Evolutionary conservation across 2,888 invertebrate genomes (phyloP), one percentile per base, ranked within the genome.

Genomic region (Melieria omissa): DNA sequence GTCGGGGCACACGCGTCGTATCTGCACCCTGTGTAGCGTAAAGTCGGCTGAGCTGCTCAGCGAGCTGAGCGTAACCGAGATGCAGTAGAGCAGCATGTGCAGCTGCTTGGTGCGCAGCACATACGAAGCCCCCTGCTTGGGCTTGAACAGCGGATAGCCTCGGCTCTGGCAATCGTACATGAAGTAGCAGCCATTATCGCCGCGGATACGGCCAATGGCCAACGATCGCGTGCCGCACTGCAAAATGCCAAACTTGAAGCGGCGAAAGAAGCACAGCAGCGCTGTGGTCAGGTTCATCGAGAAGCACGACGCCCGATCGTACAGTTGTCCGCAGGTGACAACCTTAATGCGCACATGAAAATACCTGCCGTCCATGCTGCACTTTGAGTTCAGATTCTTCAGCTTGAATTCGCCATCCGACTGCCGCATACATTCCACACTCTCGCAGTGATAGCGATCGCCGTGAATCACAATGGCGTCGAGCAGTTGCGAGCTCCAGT

Each of bases 121-220:
- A 78, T 92, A 92, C 0, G 91, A 88, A 8, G 88, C 86, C 4
- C 90, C 90, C 78, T 89, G 88, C 6, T 89, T 88, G 0, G 90
- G 89, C 46, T 88, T 85, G 80, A 91, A 92, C 78, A 92, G 82
- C 0, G 92, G 92, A 4, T 88, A 84, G 6, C 92, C 92, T 76
- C 88, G 86, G 73, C 89, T 89, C 83, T 91, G 91, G 76, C 91
- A 91, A 78, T 92, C 92, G 80, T 89, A 92, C 90, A 92, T 89
- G 77, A 91, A 92, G 79, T 91, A 92, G 10, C 91, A 91, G n/a
- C 84, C 80, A 16, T 84, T 82, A 45, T 78, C 74, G 0, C 85
- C 84, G 0, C 80, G 77, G 74, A 80, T 78, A 69, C 79, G 88
- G 3, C 90, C 90, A 78, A 90, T 89, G 9, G 89, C 88, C 74